A percentile compares a stretch with the other conserved stretches of the same genome.
These are phyloP conservation scores for Leucophenga montana DNA, from an alignment of 2,888 invertebrate genomes.

Conservation along the genomic window DNA sequence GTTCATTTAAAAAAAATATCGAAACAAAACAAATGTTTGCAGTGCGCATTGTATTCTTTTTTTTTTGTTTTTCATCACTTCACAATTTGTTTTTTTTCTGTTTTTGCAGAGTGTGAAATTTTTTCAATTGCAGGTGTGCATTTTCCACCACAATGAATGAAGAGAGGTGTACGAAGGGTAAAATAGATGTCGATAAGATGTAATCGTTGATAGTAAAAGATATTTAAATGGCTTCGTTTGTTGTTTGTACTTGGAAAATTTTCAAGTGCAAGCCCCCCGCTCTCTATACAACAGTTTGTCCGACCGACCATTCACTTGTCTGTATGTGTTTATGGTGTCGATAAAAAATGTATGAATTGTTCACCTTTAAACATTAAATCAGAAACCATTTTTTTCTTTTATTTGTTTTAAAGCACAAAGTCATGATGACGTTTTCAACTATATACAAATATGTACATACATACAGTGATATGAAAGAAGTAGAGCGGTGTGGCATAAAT, in stretches of 20 bases:
- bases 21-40: conserved; percentile 21
- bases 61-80: conserved; percentile 1
- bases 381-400: background rate
- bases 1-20: conserved; percentile 31
- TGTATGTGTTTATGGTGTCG: too few relatives aligned
- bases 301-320: too few relatives aligned
- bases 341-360: background rate
- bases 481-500: background rate
- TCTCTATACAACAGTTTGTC: too few relatives aligned
- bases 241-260: conserved; percentile 2
- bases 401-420: background rate
- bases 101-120: conserved; percentile 56
- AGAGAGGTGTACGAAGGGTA: background rate
- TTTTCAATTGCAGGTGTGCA: conserved; percentile 54
- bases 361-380: background rate
- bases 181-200: conserved; percentile 8
- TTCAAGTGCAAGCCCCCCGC: conserved; percentile 1
- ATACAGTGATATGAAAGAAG: background rate
- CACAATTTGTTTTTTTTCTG: conserved; percentile 37
- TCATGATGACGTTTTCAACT: conserved; percentile 7
- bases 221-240: conserved; percentile 4
- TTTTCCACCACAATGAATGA: conserved; percentile 20
- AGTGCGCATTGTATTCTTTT: background rate
- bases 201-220: conserved; percentile 15
- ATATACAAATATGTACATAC: background rate